phyloP scores from a whole-genome alignment of 1,140 invertebrate genomes.

The Pantala flavescens region DNA sequence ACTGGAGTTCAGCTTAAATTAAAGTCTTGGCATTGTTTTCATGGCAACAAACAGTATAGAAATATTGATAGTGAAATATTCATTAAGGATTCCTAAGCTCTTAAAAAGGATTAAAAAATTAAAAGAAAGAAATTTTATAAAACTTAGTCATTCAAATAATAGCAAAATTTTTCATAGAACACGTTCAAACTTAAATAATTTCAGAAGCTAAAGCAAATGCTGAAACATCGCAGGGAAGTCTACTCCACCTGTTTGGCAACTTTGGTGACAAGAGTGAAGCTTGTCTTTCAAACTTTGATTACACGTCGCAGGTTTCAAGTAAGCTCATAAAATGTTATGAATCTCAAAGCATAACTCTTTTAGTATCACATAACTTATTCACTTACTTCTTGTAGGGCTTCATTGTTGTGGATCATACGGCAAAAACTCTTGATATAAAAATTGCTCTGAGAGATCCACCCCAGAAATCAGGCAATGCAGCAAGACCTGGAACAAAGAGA shows the following conservation, averaged over 20 bases:
- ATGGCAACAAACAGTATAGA: no score
- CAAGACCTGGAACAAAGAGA: neutral
- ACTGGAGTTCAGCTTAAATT: no score
- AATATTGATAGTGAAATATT: no score
- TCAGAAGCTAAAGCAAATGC: neutral
- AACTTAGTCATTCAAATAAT: no score
- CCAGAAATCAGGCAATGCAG: neutral
- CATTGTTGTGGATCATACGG: slow-evolving; percentile 48
- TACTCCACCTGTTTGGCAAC: neutral
- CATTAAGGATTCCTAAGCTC: no score
- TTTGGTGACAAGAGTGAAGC: neutral
- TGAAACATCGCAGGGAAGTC: neutral
- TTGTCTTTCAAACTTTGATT: neutral
- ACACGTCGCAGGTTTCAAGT: neutral
- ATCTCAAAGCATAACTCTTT: neutral
- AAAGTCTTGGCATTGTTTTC: no score
- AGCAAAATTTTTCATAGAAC: no score
- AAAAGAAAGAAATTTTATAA: no score
- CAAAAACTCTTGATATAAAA: slow-evolving; percentile 44
- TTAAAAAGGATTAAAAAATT: no score
- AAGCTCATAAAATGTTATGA: neutral
- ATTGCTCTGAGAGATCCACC: slow-evolving; percentile 42
- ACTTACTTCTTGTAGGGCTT: slow-evolving; percentile 37
- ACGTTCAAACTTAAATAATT: neutral
- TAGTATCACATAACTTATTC: neutral